Conservation (phyloP, 2,888 invertebrate genomes). For the Trissonchulus sp. region DNA sequence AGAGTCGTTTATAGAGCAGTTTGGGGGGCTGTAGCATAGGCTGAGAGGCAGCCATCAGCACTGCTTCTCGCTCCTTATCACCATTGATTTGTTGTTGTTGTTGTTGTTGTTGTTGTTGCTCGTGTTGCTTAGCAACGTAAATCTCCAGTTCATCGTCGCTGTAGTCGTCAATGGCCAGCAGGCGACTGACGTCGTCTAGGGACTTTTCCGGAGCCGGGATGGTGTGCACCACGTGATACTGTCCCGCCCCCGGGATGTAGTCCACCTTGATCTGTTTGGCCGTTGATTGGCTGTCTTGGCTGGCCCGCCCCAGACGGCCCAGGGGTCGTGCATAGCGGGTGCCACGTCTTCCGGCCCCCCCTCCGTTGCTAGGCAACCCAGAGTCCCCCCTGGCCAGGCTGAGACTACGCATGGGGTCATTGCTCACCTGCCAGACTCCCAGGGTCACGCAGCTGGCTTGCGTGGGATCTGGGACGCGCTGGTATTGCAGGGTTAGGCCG, state of each 20-base stretch:
- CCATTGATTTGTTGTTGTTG: too few species aligned
- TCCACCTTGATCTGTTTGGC: too few species aligned
- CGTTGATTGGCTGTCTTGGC: too few species aligned
- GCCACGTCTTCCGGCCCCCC: background rate
- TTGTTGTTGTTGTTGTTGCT: too few species aligned
- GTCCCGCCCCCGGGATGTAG: background rate
- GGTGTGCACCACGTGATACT: background rate
- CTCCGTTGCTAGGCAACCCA: background rate
- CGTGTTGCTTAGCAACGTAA: background rate
- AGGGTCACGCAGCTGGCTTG: background rate
- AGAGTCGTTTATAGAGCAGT: too few species aligned
- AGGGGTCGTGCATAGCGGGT: background rate
- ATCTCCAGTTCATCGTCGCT: conserved; percentile 1
- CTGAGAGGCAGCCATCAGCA: too few species aligned
- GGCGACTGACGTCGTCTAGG: background rate
- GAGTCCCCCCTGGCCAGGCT: too few species aligned
- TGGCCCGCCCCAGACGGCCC: background rate
- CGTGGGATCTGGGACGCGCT: background rate
- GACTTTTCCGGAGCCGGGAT: background rate
- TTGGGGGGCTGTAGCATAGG: too few species aligned
- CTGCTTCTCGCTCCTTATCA: too few species aligned
- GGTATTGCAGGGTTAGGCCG: background rate
- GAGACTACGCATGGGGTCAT: too few species aligned
- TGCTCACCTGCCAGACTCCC: background rate
- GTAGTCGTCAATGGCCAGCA: conserved; percentile 4